Evolutionary conservation across 1,140 invertebrate species (phyloP).

Genomic region (Drosophila auraria): DNA sequence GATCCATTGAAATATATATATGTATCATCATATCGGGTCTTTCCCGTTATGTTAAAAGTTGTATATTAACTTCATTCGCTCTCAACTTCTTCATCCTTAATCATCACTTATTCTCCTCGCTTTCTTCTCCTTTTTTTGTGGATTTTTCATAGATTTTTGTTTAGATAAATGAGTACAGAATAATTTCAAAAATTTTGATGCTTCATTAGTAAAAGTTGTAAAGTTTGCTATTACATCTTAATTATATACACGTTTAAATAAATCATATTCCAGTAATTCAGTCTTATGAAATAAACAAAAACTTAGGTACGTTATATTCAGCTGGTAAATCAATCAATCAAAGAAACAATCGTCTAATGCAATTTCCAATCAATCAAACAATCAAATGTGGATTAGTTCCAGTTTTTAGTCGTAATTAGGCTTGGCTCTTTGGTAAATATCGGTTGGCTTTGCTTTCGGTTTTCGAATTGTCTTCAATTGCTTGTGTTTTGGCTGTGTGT

Average conservation of each 20-base stretch:
- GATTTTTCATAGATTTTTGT: constrained; percentile 37
- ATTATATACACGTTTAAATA: constrained; percentile 63
- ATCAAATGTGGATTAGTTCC: constrained; percentile 18
- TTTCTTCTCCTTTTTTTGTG: constrained; percentile 19
- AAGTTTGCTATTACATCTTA: constrained; percentile 65
- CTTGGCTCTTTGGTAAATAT: constrained; percentile 38
- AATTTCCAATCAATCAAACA: constrained; percentile 42
- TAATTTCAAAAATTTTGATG: constrained; percentile 80
- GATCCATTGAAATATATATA: constrained; percentile 83
- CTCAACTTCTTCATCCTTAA: not conserved
- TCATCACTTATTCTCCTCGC: constrained; percentile 27
- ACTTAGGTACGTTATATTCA: constrained; percentile 78
- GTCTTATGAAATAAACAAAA: constrained; percentile 84
- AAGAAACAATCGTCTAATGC: constrained; percentile 43
- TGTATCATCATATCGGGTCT: constrained; percentile 41
- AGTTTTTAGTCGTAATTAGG: constrained; percentile 23
- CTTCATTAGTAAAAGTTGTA: constrained; percentile 79
- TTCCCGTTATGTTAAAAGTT: constrained; percentile 66
- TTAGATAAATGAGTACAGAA: constrained; percentile 73
- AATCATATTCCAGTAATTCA: constrained; percentile 83
- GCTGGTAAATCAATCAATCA: constrained; percentile 58
- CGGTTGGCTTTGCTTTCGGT: constrained; percentile 25
- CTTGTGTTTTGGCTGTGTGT: constrained; percentile 22
- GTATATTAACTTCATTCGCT: constrained; percentile 47
- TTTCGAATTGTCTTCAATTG: constrained; percentile 28